Conservation (phyloP, 2,113 vertebrate species). For the Corydoras sp. region DNA sequence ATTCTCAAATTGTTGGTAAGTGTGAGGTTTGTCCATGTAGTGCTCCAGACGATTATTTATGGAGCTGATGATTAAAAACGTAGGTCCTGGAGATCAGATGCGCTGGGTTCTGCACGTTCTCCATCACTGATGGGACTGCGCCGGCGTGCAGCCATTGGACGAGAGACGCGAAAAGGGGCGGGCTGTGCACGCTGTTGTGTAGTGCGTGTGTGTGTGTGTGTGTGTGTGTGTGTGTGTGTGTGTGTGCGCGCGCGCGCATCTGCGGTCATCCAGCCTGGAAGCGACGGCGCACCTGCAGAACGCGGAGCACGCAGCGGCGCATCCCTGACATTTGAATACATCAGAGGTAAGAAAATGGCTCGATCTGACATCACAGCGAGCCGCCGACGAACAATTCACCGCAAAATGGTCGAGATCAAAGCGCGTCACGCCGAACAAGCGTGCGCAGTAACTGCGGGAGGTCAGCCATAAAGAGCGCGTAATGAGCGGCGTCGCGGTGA, state of each 20-base stretch:
- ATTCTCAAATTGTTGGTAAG: too few relatives aligned
- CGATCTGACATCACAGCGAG: background rate
- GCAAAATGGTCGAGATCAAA: too few relatives aligned
- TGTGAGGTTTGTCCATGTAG: too few relatives aligned
- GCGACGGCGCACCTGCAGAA: conserved; percentile 37
- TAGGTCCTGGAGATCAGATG: too few relatives aligned
- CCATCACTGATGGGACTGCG: background rate
- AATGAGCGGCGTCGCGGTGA: too few relatives aligned
- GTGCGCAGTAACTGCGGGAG: too few relatives aligned
- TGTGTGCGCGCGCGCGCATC: background rate
- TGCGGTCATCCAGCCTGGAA: conserved; percentile 30
- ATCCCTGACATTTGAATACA: conserved; percentile 26
- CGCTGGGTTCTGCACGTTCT: too few relatives aligned
- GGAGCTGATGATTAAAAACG: too few relatives aligned
- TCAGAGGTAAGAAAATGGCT: conserved; percentile 37
- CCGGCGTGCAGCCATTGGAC: conserved; percentile 28
- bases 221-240: conserved; percentile 2
- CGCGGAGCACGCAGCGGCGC: conserved; percentile 17
- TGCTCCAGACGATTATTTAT: too few relatives aligned
- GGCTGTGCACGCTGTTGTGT: background rate
- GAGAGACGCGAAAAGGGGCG: conserved; percentile 25
- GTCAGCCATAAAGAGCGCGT: too few relatives aligned
- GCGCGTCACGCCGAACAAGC: too few relatives aligned
- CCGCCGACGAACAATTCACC: too few relatives aligned
- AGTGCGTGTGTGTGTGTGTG: background rate